Conservation (phyloP, 2,113 vertebrate species). For the Chunga burmeisteri region DNA sequence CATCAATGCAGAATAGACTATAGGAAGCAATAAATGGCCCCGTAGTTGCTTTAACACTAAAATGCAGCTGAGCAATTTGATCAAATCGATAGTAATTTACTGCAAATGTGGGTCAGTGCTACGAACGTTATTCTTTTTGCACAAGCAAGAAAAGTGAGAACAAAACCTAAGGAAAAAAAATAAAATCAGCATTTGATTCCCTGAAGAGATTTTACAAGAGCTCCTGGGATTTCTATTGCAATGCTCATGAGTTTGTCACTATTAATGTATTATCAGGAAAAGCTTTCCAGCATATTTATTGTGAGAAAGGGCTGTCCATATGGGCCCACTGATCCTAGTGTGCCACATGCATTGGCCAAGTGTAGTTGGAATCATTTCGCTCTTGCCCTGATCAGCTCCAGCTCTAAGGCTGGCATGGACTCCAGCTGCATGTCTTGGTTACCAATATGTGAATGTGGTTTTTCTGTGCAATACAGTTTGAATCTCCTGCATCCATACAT, state of each 20-base stretch:
- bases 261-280: background rate
- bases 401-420: background rate
- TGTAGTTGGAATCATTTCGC: background rate
- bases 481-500: background rate
- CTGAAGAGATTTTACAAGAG: background rate
- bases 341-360: background rate
- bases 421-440: background rate
- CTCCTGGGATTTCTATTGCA: background rate
- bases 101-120: background rate
- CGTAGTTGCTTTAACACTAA: background rate
- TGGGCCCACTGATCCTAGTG: background rate
- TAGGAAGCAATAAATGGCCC: background rate
- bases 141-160: background rate
- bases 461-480: background rate
- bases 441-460: background rate
- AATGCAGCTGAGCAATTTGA: background rate
- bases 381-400: background rate
- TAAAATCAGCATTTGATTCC: background rate
- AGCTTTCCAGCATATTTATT: background rate
- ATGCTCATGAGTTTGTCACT: background rate
- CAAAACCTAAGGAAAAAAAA: background rate
- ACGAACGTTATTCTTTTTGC: background rate
- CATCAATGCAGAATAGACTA: background rate
- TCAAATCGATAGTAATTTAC: conserved; percentile 32
- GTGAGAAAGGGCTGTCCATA: background rate